A percentile compares a stretch with the other conserved stretches of the same genome.
These are phyloP conservation scores for Drosophila serrata DNA, from an alignment of 1,140 invertebrate genomes.

Conservation along the genomic window DNA sequence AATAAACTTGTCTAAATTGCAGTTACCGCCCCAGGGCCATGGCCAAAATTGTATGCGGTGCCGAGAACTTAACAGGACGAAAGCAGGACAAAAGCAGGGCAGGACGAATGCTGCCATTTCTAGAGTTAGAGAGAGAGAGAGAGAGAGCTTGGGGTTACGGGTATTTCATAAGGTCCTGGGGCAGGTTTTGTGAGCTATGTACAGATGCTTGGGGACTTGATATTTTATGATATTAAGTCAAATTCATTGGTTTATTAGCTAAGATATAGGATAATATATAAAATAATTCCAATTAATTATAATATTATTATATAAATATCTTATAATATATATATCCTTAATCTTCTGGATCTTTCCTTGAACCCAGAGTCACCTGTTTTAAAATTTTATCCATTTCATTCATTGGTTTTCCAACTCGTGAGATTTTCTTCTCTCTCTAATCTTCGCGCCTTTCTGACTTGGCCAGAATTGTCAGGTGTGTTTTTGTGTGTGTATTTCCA, in stretches of 20 bases:
- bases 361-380: slow-evolving; percentile 1
- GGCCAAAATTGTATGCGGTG: slow-evolving; percentile 46
- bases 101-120: slow-evolving; percentile 6
- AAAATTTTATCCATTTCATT: neutral
- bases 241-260: neutral
- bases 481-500: too few relatives aligned
- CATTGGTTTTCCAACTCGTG: neutral
- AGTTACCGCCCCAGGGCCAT: slow-evolving; percentile 41
- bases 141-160: neutral
- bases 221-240: neutral
- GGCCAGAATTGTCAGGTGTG: slow-evolving; percentile 20
- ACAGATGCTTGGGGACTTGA: neutral
- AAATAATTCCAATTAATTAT: neutral
- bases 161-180: neutral
- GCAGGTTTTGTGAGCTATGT: neutral
- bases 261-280: neutral
- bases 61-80: slow-evolving; percentile 12
- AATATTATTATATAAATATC: too few relatives aligned
- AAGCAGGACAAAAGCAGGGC: neutral
- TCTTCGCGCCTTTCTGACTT: slow-evolving; percentile 19
- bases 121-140: too few relatives aligned
- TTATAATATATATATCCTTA: neutral
- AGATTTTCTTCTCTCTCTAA: neutral
- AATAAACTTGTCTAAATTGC: slow-evolving; percentile 56
- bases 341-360: neutral